Percentiles rank a stretch among this genome's conserved stretches.
Evolutionary conservation across 2,888 invertebrate species (phyloP).

Genomic region (Plebejus anna): DNA sequence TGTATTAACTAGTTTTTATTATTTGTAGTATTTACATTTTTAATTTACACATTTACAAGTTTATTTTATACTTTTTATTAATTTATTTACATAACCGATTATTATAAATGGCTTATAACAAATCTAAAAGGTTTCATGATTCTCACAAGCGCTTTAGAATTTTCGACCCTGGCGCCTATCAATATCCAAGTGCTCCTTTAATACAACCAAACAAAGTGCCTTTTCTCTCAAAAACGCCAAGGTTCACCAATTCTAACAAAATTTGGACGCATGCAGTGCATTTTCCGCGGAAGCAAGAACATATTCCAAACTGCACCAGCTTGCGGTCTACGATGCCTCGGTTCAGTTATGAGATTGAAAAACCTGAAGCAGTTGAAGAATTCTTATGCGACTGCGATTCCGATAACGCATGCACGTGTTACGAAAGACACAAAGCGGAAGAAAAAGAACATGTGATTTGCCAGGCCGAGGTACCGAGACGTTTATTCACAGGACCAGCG

Average conservation of each 20-base stretch:
- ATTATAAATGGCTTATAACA: constrained; percentile 55
- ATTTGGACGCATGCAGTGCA: constrained; percentile 61
- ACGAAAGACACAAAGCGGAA: constrained; percentile 38
- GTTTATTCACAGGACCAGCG: constrained; percentile 53
- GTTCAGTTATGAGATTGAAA: constrained; percentile 58
- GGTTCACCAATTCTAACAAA: constrained; percentile 43
- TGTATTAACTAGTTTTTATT: neutral
- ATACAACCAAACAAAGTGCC: constrained; percentile 47
- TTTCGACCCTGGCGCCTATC: constrained; percentile 62
- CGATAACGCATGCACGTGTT: constrained; percentile 32
- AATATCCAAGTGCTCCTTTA: constrained; percentile 40
- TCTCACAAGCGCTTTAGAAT: constrained; percentile 47
- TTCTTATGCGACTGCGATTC: constrained; percentile 57
- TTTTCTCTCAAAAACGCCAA: constrained; percentile 54
- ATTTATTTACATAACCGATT: neutral
- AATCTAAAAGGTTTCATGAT: constrained; percentile 50
- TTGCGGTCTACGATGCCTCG: constrained; percentile 56
- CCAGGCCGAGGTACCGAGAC: constrained; percentile 49
- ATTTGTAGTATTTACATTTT: neutral
- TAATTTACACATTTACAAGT: neutral
- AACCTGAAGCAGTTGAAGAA: constrained; percentile 54
- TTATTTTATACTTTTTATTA: neutral
- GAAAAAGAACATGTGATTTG: constrained; percentile 44
- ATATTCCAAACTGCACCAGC: constrained; percentile 55
- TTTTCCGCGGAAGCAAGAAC: constrained; percentile 39